Evolutionary conservation across 2,888 invertebrate species (phyloP).

Genomic region (Epinotia demarniana): DNA sequence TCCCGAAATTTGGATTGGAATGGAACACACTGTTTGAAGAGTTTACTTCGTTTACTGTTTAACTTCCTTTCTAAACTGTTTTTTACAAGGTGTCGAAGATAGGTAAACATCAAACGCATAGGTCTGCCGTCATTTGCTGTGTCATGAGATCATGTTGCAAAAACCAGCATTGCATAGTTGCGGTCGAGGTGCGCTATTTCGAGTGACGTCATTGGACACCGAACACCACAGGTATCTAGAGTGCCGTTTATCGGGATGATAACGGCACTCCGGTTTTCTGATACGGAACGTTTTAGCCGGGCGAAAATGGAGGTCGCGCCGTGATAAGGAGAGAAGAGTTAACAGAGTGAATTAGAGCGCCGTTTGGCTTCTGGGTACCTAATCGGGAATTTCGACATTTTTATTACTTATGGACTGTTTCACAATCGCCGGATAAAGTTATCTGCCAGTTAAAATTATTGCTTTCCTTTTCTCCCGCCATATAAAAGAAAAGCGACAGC

Average conservation of each 20-base stretch:
- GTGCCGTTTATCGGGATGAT: constrained; percentile 71
- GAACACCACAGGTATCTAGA: constrained; percentile 65
- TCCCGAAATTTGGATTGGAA: background rate
- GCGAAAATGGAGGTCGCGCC: constrained; percentile 39
- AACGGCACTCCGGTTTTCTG: constrained; percentile 61
- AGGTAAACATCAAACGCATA: background rate
- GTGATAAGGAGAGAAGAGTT: constrained; percentile 30
- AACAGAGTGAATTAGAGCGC: constrained; percentile 14
- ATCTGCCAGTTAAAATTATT: too few relatives aligned
- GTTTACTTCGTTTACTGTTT: background rate
- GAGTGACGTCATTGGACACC: constrained; percentile 40
- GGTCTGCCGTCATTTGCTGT: constrained; percentile 8
- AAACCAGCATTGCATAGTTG: constrained; percentile 37
- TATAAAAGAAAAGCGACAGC: too few relatives aligned
- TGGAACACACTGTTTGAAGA: background rate
- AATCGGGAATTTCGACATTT: background rate
- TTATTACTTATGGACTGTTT: too few relatives aligned
- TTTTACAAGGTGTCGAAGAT: background rate
- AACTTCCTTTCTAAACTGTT: background rate
- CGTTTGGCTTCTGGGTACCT: constrained; percentile 17
- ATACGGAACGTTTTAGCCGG: constrained; percentile 42
- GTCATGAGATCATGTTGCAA: constrained; percentile 34
- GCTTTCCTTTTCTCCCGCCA: too few relatives aligned
- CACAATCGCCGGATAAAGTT: too few relatives aligned
- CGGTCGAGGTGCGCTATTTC: constrained; percentile 33